Percentiles rank a stretch among this genome's conserved stretches.
phyloP scores from a whole-genome alignment of 37 sponge, comb jelly and placozoan genomes.

The Cliona cf. orientalis region DNA sequence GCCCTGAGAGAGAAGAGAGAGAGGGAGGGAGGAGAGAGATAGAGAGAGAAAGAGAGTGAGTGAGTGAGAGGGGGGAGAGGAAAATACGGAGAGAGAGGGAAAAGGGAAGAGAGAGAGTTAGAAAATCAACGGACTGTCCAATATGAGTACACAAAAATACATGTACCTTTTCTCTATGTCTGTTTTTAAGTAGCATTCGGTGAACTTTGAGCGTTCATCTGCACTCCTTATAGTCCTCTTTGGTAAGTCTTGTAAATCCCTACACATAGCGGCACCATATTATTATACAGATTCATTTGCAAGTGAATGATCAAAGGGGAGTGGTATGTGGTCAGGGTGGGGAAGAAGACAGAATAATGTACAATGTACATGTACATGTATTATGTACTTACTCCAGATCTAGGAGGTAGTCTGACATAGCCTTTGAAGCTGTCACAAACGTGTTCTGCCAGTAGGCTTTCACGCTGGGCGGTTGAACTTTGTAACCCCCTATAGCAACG shows the following conservation, averaged over 20 bases:
- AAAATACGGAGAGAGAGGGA: neutral
- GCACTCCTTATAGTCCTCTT: slow-evolving; percentile 68
- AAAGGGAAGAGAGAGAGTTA: no score
- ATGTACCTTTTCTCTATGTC: slow-evolving; percentile 92
- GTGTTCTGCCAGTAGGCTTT: slow-evolving; percentile 63
- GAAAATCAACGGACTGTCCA: no score
- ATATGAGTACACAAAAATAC: no score
- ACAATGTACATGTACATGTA: neutral
- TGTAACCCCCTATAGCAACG: no score
- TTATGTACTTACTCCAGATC: slow-evolving; percentile 65
- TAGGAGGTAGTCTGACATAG: slow-evolving; percentile 84
- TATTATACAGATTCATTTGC: neutral
- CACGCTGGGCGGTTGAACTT: no score
- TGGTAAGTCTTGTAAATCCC: slow-evolving; percentile 74
- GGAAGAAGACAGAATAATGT: no score
- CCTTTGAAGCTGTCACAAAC: slow-evolving; percentile 70
- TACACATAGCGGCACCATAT: neutral
- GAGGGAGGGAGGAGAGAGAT: neutral
- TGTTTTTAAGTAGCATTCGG: slow-evolving; percentile 68
- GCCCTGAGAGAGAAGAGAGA: slow-evolving; percentile 54
- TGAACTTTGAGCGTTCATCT: slow-evolving; percentile 15
- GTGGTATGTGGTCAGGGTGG: no score
- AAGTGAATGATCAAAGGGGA: neutral
- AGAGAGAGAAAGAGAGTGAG: no score
- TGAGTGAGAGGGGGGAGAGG: neutral